phyloP scores from a whole-genome alignment of 1,140 invertebrate genomes.

The Orius laevigatus region DNA sequence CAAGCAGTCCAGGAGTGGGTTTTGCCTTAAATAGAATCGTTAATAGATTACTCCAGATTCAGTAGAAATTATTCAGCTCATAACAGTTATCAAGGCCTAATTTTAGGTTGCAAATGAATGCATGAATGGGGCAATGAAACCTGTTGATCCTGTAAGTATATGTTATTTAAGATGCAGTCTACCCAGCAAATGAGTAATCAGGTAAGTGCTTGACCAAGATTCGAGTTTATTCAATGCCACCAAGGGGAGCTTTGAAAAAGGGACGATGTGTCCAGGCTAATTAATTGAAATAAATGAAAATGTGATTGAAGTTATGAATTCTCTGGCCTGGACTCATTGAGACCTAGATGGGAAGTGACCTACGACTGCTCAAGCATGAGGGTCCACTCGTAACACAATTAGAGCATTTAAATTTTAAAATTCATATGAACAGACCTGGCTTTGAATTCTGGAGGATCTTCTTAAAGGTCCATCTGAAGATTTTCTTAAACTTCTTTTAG shows the following conservation, averaged over 20 bases:
- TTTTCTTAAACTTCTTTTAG: slow-evolving; percentile 7
- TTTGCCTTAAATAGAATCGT: slow-evolving; percentile 11
- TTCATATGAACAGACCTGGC: slow-evolving; percentile 3
- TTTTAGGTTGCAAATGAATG: neutral
- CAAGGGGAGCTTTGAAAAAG: no score
- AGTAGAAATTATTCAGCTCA: neutral
- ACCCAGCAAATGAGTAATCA: neutral
- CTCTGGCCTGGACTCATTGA: neutral
- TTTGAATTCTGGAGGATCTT: slow-evolving; percentile 12
- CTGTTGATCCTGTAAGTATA: neutral
- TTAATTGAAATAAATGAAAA: neutral
- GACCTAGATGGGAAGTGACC: neutral
- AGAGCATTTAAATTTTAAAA: neutral
- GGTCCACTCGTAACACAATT: neutral
- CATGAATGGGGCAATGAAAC: neutral
- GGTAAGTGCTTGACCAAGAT: neutral
- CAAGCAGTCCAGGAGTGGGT: slow-evolving; percentile 33
- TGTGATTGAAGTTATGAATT: neutral
- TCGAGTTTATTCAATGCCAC: no score
- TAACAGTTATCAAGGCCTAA: neutral
- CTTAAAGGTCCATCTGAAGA: slow-evolving; percentile 12
- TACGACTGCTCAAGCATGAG: neutral
- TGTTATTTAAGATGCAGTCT: neutral
- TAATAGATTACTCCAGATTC: neutral
- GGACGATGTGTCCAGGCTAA: no score